Evolutionary conservation across 2,888 invertebrate species (phyloP).

Genomic region (Melangyna quadrimaculata): DNA sequence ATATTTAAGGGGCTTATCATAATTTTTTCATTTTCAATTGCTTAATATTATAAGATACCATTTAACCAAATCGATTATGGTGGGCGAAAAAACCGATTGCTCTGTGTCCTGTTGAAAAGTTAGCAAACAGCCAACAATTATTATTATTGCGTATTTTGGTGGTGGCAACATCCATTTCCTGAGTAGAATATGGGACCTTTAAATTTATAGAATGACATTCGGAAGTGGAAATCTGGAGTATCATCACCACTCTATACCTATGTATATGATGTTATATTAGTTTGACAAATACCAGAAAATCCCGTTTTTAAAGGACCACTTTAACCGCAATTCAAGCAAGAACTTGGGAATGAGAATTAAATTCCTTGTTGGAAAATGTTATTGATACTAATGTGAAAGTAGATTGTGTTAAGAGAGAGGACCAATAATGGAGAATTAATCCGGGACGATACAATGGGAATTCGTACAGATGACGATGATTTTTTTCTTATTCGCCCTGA

Average conservation of each 20-base stretch:
- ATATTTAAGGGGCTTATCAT: background rate
- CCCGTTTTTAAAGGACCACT: background rate
- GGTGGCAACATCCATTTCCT: background rate
- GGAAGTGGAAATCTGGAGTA: background rate
- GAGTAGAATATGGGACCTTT: background rate
- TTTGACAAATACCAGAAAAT: background rate
- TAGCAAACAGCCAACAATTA: background rate
- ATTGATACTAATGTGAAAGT: conserved; percentile 8
- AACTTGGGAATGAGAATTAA: background rate
- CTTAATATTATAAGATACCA: background rate
- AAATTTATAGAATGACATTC: background rate
- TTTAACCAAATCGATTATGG: background rate
- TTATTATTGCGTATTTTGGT: background rate
- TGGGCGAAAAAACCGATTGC: background rate
- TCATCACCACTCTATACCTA: background rate
- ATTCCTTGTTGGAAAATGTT: background rate
- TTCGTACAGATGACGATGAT: background rate
- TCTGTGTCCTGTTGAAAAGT: background rate
- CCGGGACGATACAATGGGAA: background rate
- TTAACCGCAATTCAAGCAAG: background rate
- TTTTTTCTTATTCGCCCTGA: background rate
- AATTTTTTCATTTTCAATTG: background rate
- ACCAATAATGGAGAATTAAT: background rate
- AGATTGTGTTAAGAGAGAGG: background rate
- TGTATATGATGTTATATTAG: conserved; percentile 16